Percentiles rank a stretch among this genome's conserved stretches.
phyloP scores from a whole-genome alignment of 2,113 vertebrate species.

The Monarcha castaneiventris region DNA sequence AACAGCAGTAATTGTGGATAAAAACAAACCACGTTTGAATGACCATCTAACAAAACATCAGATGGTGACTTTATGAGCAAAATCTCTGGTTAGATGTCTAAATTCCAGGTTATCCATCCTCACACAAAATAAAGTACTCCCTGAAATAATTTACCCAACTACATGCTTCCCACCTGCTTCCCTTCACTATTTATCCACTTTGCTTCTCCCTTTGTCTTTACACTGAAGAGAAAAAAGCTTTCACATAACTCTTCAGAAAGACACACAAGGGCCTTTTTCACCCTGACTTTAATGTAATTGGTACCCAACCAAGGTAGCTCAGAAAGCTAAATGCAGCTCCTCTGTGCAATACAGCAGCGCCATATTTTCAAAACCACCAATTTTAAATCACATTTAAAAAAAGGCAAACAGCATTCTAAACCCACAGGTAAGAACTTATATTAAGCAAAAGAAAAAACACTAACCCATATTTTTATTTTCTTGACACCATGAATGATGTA shows the following conservation, averaged over 20 bases:
- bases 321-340: neutral
- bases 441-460: neutral
- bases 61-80: neutral
- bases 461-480: neutral
- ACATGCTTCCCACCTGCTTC: neutral
- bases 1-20: neutral
- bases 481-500: neutral
- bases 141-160: neutral
- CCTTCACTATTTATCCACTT: neutral
- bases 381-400: neutral
- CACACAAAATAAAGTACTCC: neutral
- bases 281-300: neutral
- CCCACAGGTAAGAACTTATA: neutral
- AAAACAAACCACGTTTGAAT: neutral
- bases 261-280: neutral
- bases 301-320: neutral
- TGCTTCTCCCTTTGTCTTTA: neutral
- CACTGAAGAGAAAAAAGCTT: neutral
- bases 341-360: neutral
- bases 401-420: neutral
- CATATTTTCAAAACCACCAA: neutral
- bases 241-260: neutral
- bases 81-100: neutral
- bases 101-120: neutral
- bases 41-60: neutral